Evolutionary conservation across 2,113 vertebrate genomes (phyloP), one percentile per base, ranked within the genome.

Genomic region (Mormoops blainvillei): DNA sequence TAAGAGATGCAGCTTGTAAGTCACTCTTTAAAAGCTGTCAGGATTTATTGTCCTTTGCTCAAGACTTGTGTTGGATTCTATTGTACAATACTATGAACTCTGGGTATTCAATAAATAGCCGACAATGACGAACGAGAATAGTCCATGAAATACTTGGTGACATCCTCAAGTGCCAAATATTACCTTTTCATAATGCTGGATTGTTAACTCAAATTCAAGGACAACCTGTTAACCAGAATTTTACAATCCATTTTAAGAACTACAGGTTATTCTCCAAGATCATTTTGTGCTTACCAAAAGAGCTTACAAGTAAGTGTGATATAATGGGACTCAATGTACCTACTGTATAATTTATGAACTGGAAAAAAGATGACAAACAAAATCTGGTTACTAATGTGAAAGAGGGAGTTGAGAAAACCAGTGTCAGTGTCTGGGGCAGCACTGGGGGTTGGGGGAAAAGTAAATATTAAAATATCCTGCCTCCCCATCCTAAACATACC

Each of bases 21-120:
- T 78, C 33, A 73, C 41, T 91, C 61, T 88, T 95, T 83, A 90
- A 68, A 93, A 88, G 19, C 20, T 68, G 50, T 71, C 24, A 78
- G 26, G 13, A 91, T 94, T 94, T 78, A 67, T 45, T 87, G 36
- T 68, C 43, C 84, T 96, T 96, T 80, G 28, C 50, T 91, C 19
- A 83, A 89, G 78, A 63, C 19, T 48, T 78, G 14, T 84, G 38
- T 41, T 81, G 45, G 68, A 36, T 22, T 78, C 52, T 78, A 15
- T 41, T 78, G 63, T 91, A 74, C 31, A 83, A 71, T 94, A 87
- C 81, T 92, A 86, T 89, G 43, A 95, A 84, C 82, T 89, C 73
- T 43, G 38, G 22, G 18, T 94, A 41, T 50, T 92, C 73, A 89
- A 78, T 83, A 88, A 85, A 50, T 7, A 96, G 82, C n/a, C 89